These are phyloP conservation scores for Tachina lurida DNA, from an alignment of 2,888 invertebrate species.

Conservation along the genomic window DNA sequence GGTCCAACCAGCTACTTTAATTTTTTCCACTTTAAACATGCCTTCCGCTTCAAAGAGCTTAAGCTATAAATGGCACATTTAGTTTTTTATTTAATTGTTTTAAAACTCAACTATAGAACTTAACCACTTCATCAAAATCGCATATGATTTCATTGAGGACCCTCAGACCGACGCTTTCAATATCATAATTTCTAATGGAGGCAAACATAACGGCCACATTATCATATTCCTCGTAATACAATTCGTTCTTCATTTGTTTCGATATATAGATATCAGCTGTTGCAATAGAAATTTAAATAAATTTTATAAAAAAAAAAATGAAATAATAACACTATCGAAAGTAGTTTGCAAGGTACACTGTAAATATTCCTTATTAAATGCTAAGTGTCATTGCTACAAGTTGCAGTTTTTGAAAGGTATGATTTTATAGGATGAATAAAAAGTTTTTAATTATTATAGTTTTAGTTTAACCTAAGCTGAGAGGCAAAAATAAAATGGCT, in stretches of 20 bases:
- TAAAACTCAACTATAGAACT: constrained; percentile 81
- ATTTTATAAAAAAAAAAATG: background rate
- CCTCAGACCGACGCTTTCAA: constrained; percentile 86
- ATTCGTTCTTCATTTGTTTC: constrained; percentile 87
- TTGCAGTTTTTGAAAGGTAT: no score
- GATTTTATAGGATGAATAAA: no score
- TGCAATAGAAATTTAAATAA: constrained; percentile 73
- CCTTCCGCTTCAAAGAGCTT: constrained; percentile 84
- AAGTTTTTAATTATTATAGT: no score
- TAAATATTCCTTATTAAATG: no score
- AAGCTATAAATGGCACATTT: constrained; percentile 21
- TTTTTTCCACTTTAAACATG: constrained; percentile 93
- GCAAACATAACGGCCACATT: constrained; percentile 98
- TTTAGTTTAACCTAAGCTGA: no score
- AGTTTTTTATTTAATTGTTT: background rate
- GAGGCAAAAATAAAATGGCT: no score
- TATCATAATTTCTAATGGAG: constrained; percentile 91
- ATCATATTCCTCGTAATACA: constrained; percentile 94
- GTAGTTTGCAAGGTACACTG: no score
- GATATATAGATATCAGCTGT: constrained; percentile 91
- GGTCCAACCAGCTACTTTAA: constrained; percentile 97
- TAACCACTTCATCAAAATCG: constrained; percentile 91
- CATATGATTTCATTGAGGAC: constrained; percentile 95
- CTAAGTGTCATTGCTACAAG: no score
- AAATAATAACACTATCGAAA: no score